Conservation (phyloP, 2,113 vertebrate species). For the Heterotilapia buettikoferi region DNA sequence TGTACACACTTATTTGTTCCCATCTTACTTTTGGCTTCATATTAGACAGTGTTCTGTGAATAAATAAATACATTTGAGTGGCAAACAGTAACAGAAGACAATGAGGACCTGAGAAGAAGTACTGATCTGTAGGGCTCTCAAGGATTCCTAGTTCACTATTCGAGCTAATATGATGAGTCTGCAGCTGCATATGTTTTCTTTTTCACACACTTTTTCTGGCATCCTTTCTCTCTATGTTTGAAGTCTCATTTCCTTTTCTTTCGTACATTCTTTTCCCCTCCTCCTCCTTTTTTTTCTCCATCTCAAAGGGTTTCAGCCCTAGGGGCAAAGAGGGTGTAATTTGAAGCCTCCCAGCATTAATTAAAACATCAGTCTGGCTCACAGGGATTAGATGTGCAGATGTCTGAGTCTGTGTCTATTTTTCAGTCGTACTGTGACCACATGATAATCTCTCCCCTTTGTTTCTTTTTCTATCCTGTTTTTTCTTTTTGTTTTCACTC, state of each 20-base stretch:
- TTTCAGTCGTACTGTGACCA: conserved; percentile 21
- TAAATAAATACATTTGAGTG: background rate
- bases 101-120: background rate
- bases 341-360: conserved; percentile 68
- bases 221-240: background rate
- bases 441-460: conserved; percentile 3
- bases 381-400: conserved; percentile 61
- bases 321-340: conserved; percentile 61
- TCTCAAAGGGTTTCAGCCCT: conserved; percentile 52
- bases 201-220: background rate
- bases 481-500: background rate
- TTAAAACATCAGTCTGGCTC: conserved; percentile 71
- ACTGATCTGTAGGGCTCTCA: background rate
- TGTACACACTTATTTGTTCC: background rate
- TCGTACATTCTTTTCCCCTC: conserved; percentile 12
- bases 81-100: background rate
- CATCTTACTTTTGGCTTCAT: background rate
- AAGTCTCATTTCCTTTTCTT: conserved; percentile 44
- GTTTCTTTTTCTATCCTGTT: background rate
- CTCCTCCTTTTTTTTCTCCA: conserved; percentile 26
- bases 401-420: conserved; percentile 52
- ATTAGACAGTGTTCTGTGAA: background rate
- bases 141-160: background rate
- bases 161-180: conserved; percentile 4
- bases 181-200: conserved; percentile 21